Evolutionary conservation across 1,140 invertebrate genomes (phyloP), one percentile per base, ranked within the genome.

Genomic region (Harpegnathos saltator): DNA sequence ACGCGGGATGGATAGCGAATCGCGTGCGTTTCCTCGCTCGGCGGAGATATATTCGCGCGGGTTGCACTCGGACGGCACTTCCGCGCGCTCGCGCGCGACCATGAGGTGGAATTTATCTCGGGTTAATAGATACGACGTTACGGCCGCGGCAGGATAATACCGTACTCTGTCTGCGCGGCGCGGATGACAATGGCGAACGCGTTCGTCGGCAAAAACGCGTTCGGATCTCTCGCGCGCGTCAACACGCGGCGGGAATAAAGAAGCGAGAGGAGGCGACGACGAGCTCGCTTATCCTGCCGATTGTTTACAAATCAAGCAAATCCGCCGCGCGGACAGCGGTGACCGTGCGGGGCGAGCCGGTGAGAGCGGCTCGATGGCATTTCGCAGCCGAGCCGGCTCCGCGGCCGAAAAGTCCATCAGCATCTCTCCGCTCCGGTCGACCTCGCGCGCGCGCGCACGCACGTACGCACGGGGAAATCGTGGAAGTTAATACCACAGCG

Each of bases 1-100:
- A 56, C 38, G n/a, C n/a, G 52, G 61, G 75, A 88, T 75, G 72
- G 58, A 85, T 87, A 68, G 68, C 54, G 69, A 66, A 81, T 83
- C 69, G 81, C 58, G 29, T 71, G 69, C 66, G 84, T 82, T 88
- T 88, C 26, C 83, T 48, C 72, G 56, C 56, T 62, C 56, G 50
- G 14, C 38, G 33, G 61, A 78, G 66, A 84, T 75, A 78, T 86
- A 82, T 87, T 78, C 69, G 85, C 85, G 72, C 68, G 54, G 33
- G 74, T 82, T 63, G 66, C 29, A 71, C 62, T 58, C 48, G 65
- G 58, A 56, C 50, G 29, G 38, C 83, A 80, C 61, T 85, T 82
- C 63, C 71, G 72, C 26, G 44, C 77, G 14, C 15, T 33, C n/a
- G 29, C 7, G 19, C 59, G 84, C 58, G 85, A 54, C 75, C 75